Percentiles rank a stretch among this genome's conserved stretches.
These are phyloP conservation scores for Oreochromis niloticus DNA, from an alignment of 2,113 vertebrate species.

Conservation along the genomic window DNA sequence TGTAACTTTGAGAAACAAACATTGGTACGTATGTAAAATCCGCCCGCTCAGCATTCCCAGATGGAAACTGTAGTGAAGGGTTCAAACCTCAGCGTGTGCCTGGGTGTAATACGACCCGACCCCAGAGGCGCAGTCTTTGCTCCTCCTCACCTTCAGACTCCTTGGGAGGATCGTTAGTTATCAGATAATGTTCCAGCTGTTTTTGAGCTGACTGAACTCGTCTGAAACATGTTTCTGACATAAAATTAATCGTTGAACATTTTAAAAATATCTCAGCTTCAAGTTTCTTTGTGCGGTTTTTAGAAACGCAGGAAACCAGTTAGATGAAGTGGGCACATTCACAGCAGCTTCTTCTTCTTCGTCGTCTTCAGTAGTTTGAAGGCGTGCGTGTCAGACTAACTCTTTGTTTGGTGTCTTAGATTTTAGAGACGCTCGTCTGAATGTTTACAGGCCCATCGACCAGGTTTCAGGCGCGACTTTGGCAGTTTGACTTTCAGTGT, in stretches of 20 bases:
- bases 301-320: not conserved
- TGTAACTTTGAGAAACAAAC: not conserved
- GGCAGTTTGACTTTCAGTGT: not conserved
- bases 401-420: not conserved
- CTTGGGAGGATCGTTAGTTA: accelerated
- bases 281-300: not conserved
- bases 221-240: not conserved
- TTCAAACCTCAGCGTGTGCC: not conserved
- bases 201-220: not conserved
- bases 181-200: accelerated
- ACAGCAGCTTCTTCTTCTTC: not conserved
- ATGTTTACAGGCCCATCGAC: not conserved
- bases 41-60: not conserved
- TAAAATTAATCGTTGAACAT: accelerated
- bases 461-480: accelerated
- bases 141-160: accelerated
- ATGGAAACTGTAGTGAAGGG: not conserved
- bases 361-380: not conserved
- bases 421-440: not conserved
- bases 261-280: accelerated
- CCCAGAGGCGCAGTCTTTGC: not conserved
- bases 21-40: not conserved
- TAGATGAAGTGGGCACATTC: not conserved
- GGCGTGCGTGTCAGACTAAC: not conserved
- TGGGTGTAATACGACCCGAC: accelerated